phyloP scores from a whole-genome alignment of 2,797 vertebrate species.

The Hybognathus amarus region DNA sequence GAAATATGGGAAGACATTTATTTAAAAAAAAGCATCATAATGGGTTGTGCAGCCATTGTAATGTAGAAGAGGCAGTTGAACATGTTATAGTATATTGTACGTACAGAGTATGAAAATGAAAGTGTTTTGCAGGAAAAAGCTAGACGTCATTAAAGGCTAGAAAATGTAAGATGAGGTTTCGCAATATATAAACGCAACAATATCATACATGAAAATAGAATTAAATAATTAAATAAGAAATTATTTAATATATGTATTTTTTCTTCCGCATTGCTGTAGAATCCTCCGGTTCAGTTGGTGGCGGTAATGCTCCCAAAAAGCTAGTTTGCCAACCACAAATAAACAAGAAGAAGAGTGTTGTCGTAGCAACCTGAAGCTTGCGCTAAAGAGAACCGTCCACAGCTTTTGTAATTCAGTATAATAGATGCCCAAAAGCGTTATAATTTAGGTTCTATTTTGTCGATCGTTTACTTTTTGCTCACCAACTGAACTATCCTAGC shows the following conservation, averaged over 20 bases:
- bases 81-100: not conserved
- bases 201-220: too few species aligned
- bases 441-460: not conserved
- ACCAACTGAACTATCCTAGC: not conserved
- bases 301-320: too few species aligned
- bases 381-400: not conserved
- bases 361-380: constrained; percentile 41
- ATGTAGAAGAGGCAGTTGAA: not conserved
- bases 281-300: too few species aligned
- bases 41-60: not conserved
- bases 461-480: too few species aligned
- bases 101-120: not conserved
- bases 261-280: too few species aligned
- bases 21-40: not conserved
- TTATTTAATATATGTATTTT: too few species aligned
- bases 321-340: too few species aligned
- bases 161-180: too few species aligned
- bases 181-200: too few species aligned
- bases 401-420: not conserved
- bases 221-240: too few species aligned
- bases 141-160: not conserved
- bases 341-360: constrained; percentile 38
- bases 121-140: not conserved
- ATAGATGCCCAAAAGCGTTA: not conserved
- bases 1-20: not conserved